phyloP scores from a whole-genome alignment of 1,140 invertebrate species.

The Sarcophaga peregrina region DNA sequence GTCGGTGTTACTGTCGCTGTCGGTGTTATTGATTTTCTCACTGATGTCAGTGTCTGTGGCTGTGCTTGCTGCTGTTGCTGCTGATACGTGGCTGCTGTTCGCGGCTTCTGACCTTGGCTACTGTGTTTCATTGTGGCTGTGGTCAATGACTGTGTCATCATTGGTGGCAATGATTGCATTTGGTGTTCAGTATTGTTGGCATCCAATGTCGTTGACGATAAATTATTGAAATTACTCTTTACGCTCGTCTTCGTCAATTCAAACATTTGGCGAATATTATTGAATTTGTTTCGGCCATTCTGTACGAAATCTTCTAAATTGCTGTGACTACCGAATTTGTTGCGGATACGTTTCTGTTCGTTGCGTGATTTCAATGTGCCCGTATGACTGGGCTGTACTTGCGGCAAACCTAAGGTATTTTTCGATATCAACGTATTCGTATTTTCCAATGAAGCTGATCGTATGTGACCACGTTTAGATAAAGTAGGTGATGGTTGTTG shows the following conservation, averaged over 20 bases:
- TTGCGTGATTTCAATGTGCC: conserved; percentile 64
- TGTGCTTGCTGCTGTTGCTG: conserved; percentile 37
- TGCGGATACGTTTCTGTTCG: conserved; percentile 60
- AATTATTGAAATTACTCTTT: not conserved
- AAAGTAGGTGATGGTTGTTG: conserved; percentile 41
- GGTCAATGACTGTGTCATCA: conserved; percentile 48
- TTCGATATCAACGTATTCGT: conserved; percentile 48
- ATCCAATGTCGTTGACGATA: not conserved
- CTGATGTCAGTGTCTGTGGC: not conserved
- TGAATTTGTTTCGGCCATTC: conserved; percentile 60
- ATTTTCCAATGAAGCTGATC: conserved; percentile 62
- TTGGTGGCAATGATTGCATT: conserved; percentile 47
- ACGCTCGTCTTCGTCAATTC: conserved; percentile 51
- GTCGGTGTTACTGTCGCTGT: conserved; percentile 39
- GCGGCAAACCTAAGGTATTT: conserved; percentile 47
- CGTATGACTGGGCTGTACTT: conserved; percentile 49
- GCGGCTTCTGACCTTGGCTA: conserved; percentile 23
- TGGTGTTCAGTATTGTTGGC: not conserved
- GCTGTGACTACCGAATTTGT: conserved; percentile 64
- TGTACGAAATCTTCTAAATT: conserved; percentile 51
- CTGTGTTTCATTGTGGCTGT: conserved; percentile 7
- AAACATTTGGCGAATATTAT: conserved; percentile 65
- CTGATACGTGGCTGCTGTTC: not conserved
- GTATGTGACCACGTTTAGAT: conserved; percentile 61
- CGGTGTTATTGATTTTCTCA: not conserved